Evolutionary conservation across 1,140 invertebrate genomes (phyloP).

Genomic region (Wiebesia pumilae): DNA sequence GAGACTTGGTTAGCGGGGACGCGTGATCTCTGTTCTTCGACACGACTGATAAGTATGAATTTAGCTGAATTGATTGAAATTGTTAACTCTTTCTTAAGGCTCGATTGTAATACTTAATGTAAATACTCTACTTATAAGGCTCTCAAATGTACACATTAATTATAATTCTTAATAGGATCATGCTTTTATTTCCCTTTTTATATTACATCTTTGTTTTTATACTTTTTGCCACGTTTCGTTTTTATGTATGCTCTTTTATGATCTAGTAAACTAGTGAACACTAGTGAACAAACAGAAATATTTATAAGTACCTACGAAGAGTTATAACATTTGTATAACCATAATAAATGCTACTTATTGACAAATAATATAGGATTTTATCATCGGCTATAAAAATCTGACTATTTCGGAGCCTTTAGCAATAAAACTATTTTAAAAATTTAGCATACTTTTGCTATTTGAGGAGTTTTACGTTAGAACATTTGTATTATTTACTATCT

Average conservation of each 20-base stretch:
- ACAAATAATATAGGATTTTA: not conserved
- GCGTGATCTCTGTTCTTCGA: too few relatives aligned
- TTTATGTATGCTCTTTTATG: too few relatives aligned
- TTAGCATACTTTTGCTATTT: not conserved
- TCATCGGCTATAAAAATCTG: not conserved
- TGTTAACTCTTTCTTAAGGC: not conserved
- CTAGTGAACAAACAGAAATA: not conserved
- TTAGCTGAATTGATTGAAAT: not conserved
- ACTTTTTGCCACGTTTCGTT: too few relatives aligned
- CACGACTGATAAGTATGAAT: too few relatives aligned
- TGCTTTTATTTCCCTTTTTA: not conserved
- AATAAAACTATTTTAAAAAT: not conserved
- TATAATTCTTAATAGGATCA: too few relatives aligned
- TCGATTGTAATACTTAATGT: too few relatives aligned
- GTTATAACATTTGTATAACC: not conserved
- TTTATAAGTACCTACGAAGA: not conserved
- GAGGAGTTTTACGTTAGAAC: too few relatives aligned
- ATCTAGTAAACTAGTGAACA: too few relatives aligned
- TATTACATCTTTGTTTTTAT: not conserved
- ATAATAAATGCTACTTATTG: not conserved
- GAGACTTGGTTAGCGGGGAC: too few relatives aligned
- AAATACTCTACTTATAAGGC: too few relatives aligned
- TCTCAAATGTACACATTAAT: too few relatives aligned
- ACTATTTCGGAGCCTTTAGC: not conserved
- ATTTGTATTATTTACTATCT: too few relatives aligned